These are phyloP conservation scores for Oryzias celebensis DNA, from an alignment of 2,113 vertebrate species.

Conservation along the genomic window DNA sequence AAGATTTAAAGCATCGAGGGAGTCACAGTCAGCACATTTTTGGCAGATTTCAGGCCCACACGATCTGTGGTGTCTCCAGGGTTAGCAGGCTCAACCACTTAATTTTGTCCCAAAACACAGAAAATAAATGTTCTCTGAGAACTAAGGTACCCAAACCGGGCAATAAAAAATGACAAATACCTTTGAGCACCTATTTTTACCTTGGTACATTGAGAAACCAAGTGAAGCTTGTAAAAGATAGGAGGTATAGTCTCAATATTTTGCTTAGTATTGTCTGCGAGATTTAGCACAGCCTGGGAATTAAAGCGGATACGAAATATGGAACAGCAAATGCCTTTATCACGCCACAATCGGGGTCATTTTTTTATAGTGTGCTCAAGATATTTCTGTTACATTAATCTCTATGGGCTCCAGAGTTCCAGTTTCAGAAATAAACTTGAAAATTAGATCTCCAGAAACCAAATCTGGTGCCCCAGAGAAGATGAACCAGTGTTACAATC, in stretches of 20 bases:
- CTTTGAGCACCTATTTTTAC: slow-evolving; percentile 9
- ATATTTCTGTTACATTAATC: slow-evolving; percentile 19
- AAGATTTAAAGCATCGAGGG: slow-evolving; percentile 12
- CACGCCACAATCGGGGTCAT: slow-evolving; percentile 5
- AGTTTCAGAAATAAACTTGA: slow-evolving; percentile 54
- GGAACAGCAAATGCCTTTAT: slow-evolving; percentile 31
- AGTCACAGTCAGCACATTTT: slow-evolving; percentile 12
- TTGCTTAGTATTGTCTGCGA: slow-evolving; percentile 62
- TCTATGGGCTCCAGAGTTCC: slow-evolving; percentile 32
- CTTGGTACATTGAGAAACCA: slow-evolving; percentile 14
- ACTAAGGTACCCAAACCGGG: slow-evolving; percentile 15
- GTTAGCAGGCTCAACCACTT: slow-evolving; percentile 3
- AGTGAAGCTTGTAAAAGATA: slow-evolving; percentile 27
- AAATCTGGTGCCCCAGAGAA: slow-evolving; percentile 35
- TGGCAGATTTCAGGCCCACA: slow-evolving; percentile 13
- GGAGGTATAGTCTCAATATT: slow-evolving; percentile 36
- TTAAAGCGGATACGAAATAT: slow-evolving; percentile 34
- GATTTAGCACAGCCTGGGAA: slow-evolving; percentile 57
- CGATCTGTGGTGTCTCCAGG: slow-evolving; percentile 8
- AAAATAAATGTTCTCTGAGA: slow-evolving; percentile 7
- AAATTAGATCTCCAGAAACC: slow-evolving; percentile 45
- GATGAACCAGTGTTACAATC: slow-evolving; percentile 47
- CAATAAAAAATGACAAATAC: slow-evolving; percentile 30
- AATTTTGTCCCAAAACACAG: neutral
- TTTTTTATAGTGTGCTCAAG: slow-evolving; percentile 1